Base-by-base conservation (phyloP, 2,797 vertebrate species). In the Acomys russatus region DNA sequence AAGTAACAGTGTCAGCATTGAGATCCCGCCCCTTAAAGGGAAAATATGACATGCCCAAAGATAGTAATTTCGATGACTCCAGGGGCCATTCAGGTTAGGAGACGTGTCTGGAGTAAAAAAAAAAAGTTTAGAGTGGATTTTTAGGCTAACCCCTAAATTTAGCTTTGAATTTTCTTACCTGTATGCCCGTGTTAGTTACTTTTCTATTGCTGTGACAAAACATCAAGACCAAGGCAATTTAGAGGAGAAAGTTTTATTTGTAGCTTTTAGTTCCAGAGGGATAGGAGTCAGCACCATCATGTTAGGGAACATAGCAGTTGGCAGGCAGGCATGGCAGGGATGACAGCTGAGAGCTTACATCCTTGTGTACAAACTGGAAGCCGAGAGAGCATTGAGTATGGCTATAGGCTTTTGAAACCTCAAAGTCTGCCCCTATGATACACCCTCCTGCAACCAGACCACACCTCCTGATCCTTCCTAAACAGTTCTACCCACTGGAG, bases 51-150 rank as follows among this genome's bases (percentile, higher is more conserved):
- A 51, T 11, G 8, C 22, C 30, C 22, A 33, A 33, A 10, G 30
- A 74, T 76, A 56, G 66, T 66, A 35, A 56, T 28, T 6, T 20
- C 33, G 14, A 35, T 35, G 30, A 17, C 2, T 12, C 12, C 2
- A 0, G 25, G 9, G 7, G 35, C 10, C 9, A 51, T 28, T 71
- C 9, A n/a, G 23, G 35, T 44, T 49, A 56, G n/a, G 0, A 9
- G 22, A 54, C 3, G 11, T 91, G 12, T 78, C 5, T 44, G 38
- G 49, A 51, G 1, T 79, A 38, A 30, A 44, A 44, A 44, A 44
- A 44, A 44, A 63, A 91, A 68, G 18, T 44, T 7, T 17, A 11
- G 83, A 82, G 22, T 66, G 18, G 56, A n/a, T 84, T 90, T 92
- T n/a, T 20, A 61, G 18, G 33, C 4, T 30, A 59, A 20, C 18